Percentiles rank a stretch among this genome's conserved stretches.
These are phyloP conservation scores for Eristalis tenax DNA, from an alignment of 2,888 invertebrate species.

Conservation along the genomic window DNA sequence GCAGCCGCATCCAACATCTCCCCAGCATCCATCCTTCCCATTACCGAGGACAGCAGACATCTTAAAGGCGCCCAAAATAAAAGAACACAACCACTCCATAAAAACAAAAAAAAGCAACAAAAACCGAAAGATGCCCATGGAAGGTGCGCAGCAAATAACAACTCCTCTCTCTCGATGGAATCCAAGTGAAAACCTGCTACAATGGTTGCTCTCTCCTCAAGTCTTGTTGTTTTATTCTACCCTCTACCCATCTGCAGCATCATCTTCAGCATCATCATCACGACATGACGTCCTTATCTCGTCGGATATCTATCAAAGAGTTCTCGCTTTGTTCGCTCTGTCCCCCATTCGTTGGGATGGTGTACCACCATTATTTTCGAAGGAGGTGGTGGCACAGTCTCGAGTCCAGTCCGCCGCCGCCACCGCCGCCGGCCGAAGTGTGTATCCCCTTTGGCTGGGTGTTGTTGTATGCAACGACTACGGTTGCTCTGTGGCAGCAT, in stretches of 20 bases:
- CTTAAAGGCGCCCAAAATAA: conserved; percentile 67
- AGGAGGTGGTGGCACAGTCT: conserved; percentile 62
- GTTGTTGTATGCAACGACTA: neutral
- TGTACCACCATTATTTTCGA: conserved; percentile 40
- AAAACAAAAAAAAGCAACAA: conserved; percentile 54
- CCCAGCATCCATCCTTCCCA: conserved; percentile 59
- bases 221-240: conserved; percentile 6
- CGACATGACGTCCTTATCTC: conserved; percentile 77
- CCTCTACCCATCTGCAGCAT: conserved; percentile 66
- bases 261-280: conserved; percentile 71
- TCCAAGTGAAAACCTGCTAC: conserved; percentile 59
- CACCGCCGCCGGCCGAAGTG: conserved; percentile 4
- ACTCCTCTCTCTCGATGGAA: conserved; percentile 39
- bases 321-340: conserved; percentile 65
- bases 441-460: conserved; percentile 4
- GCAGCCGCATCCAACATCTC: neutral
- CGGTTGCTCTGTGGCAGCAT: conserved; percentile 56
- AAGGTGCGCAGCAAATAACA: conserved; percentile 47
- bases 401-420: conserved; percentile 23
- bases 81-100: conserved; percentile 31
- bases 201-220: conserved; percentile 40
- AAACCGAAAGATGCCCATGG: conserved; percentile 51
- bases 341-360: conserved; percentile 66
- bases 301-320: conserved; percentile 81
- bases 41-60: conserved; percentile 54